Conservation (phyloP, 2,797 vertebrate species). For the Margarornis squamiger region DNA sequence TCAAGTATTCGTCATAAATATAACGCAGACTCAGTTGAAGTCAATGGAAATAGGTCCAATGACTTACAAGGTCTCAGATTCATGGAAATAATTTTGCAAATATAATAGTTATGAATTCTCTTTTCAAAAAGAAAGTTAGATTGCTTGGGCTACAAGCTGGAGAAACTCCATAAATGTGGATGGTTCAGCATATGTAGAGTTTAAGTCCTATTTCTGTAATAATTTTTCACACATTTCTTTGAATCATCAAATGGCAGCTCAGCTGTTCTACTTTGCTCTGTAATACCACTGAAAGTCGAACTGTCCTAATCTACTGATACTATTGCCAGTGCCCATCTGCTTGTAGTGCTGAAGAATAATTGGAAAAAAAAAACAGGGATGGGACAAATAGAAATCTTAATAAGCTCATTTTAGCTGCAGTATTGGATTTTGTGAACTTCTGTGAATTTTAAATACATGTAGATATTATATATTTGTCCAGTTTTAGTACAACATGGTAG, state of each 20-base stretch:
- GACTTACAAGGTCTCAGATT: neutral
- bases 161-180: neutral
- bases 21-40: neutral
- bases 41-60: neutral
- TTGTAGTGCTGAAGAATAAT: neutral
- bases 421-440: neutral
- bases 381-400: neutral
- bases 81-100: neutral
- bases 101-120: neutral
- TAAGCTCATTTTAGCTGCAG: neutral
- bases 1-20: neutral
- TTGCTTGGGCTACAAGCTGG: neutral
- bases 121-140: neutral
- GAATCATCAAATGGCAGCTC: slow-evolving; percentile 1
- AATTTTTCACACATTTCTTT: slow-evolving; percentile 50
- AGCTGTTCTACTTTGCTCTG: slow-evolving; percentile 48
- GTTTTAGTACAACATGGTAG: neutral
- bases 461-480: neutral
- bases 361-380: neutral
- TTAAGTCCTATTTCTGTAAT: slow-evolving; percentile 1
- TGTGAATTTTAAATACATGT: neutral
- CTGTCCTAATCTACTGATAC: neutral
- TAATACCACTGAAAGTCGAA: neutral
- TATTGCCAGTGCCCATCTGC: slow-evolving; percentile 15
- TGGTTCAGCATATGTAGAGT: neutral